A percentile compares a stretch with the other conserved stretches of the same genome.
phyloP scores from a whole-genome alignment of 2,797 vertebrate species.

The Gorsachius magnificus region DNA sequence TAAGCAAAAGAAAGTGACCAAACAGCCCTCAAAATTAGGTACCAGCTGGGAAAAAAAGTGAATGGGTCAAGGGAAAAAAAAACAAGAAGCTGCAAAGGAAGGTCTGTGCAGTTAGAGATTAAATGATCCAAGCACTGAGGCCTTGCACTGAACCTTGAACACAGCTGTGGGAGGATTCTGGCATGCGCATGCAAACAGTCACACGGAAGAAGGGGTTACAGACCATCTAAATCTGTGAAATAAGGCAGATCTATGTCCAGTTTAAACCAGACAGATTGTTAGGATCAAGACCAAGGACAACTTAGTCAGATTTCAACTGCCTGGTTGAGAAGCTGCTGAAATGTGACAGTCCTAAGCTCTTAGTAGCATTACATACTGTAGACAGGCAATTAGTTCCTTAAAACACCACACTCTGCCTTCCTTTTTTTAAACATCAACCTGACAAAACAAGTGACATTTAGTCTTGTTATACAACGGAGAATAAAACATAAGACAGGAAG shows the following conservation, averaged over 20 bases:
- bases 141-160: slow-evolving; percentile 68
- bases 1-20: background rate
- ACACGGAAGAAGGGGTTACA: background rate
- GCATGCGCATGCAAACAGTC: background rate
- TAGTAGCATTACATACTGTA: background rate
- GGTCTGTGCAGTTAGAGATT: slow-evolving; percentile 18
- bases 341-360: background rate
- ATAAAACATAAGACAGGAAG: background rate
- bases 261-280: background rate
- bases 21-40: background rate
- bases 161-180: slow-evolving; percentile 43
- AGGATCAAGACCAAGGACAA: slow-evolving; percentile 40
- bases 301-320: background rate
- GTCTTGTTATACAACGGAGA: background rate
- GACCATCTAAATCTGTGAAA: slow-evolving; percentile 9
- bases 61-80: background rate
- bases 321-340: slow-evolving; percentile 14
- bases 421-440: background rate
- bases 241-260: slow-evolving; percentile 28
- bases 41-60: background rate
- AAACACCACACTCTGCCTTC: background rate
- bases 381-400: background rate
- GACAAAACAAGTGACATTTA: background rate
- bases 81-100: slow-evolving; percentile 20
- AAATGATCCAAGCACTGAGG: slow-evolving; percentile 44